phyloP scores from a whole-genome alignment of 2,888 invertebrate species.

The Agrotis exclamationis region DNA sequence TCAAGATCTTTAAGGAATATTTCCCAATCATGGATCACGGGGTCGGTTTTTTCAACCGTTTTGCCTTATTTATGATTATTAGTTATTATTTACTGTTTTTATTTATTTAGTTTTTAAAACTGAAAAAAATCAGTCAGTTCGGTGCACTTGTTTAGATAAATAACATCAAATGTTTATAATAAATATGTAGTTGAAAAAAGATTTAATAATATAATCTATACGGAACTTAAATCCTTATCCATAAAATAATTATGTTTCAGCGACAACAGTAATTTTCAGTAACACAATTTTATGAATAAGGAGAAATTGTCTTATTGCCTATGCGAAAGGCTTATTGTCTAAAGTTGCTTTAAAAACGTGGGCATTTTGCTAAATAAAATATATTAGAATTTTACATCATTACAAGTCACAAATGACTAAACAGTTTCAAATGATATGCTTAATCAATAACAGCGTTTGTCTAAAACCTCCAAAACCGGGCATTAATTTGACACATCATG shows the following conservation, averaged over 20 bases:
- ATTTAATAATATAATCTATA: not conserved
- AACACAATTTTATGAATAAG: constrained; percentile 1
- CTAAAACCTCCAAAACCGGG: too few species aligned
- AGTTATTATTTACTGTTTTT: constrained; percentile 17
- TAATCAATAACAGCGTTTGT: too few species aligned
- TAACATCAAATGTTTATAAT: not conserved
- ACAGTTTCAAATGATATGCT: not conserved
- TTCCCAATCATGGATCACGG: constrained; percentile 45
- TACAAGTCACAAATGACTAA: not conserved
- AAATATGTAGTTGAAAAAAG: not conserved
- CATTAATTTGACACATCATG: not conserved
- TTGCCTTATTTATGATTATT: constrained; percentile 41
- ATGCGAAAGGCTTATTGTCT: not conserved
- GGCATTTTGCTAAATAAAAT: too few species aligned
- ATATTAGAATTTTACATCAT: too few species aligned
- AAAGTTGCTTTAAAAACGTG: not conserved
- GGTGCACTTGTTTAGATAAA: not conserved
- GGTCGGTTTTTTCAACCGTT: constrained; percentile 27
- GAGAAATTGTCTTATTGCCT: not conserved
- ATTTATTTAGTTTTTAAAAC: not conserved
- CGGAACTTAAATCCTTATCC: not conserved
- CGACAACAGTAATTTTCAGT: not conserved
- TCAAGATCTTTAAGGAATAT: constrained; percentile 33
- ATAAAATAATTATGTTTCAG: not conserved
- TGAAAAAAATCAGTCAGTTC: constrained; percentile 1